Percentiles rank a stretch among this genome's conserved stretches.
Evolutionary conservation across 2,888 invertebrate genomes (phyloP).

Genomic region (Ormyrus nitidulus): DNA sequence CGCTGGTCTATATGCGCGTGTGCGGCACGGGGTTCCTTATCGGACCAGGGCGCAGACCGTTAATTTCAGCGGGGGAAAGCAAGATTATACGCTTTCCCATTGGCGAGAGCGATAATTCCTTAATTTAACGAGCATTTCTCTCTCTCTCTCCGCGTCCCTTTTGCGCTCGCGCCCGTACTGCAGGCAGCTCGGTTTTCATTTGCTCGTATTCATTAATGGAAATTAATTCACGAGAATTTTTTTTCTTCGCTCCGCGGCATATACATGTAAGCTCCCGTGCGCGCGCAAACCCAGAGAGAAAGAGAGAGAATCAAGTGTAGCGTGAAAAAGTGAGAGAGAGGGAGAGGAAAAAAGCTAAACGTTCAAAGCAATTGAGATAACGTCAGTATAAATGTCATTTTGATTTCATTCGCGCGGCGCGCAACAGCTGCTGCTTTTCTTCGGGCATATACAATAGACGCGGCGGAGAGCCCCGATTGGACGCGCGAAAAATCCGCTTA

Average conservation of each 20-base stretch:
- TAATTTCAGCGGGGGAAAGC: constrained; percentile 33
- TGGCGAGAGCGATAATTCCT: constrained; percentile 25
- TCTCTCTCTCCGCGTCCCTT: too few relatives aligned
- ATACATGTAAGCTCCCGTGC: background rate
- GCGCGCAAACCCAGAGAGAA: background rate
- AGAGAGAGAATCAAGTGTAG: background rate
- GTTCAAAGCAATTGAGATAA: constrained; percentile 18
- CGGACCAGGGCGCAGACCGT: constrained; percentile 6
- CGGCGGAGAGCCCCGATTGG: too few relatives aligned
- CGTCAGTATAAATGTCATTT: constrained; percentile 22
- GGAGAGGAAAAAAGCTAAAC: background rate
- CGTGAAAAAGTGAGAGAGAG: background rate
- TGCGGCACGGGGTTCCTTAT: constrained; percentile 18
- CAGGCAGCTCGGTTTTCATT: too few relatives aligned
- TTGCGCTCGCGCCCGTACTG: too few relatives aligned
- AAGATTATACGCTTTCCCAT: constrained; percentile 15
- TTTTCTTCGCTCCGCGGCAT: background rate
- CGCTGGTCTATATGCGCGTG: too few relatives aligned
- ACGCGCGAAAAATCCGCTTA: background rate
- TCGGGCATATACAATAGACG: background rate
- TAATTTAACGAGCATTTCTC: constrained; percentile 23
- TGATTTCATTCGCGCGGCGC: background rate
- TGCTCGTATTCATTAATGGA: too few relatives aligned
- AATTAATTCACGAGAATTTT: background rate
- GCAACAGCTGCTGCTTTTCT: background rate